Evolutionary conservation across 1,140 invertebrate genomes (phyloP), one percentile per base, ranked within the genome.

Genomic region (Pseudoatta argentina): DNA sequence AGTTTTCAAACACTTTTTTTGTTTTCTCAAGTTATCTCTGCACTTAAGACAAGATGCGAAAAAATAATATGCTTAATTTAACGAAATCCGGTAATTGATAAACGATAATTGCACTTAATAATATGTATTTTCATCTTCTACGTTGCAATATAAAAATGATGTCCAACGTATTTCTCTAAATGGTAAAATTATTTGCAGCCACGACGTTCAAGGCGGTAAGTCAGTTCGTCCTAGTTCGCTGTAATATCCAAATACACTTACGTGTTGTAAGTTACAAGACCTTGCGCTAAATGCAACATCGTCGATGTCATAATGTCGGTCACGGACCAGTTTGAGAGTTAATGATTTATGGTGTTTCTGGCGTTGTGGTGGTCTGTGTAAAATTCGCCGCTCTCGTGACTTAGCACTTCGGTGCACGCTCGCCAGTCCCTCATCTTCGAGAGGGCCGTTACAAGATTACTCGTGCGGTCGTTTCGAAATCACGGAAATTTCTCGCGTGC

Each of bases 291-390:
- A 44, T 83, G 79, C 79, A 83, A 73, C 55, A 8, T 61, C 55
- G 79, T 39, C 27, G 69, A 75, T 83, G 79, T 73, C 69, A 73
- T 75, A 75, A 73, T 61, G 55, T 73, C 67, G 67, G 79, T 55
- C 69, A 81, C 51, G 18, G 79, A 82, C 67, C 71, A 83, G 55
- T 83, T 73, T 34, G 79, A 51, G 55, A 83, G 69, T 73, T 61
- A 83, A 75, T 83, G 79, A 83, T 83, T 83, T 73, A 83, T 83
- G 69, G 55, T n/a, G 79, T 73, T 51, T 61, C 69, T 61, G 69
- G 55, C 55, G 69, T 73, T 82, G 77, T 24, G 39, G 39, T 48
- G 27, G 53, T n/a, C 39, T 51, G 69, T 51, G 55, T 51, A 83
- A 83, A 83, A 83, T 83, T 83, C 67, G 53, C 21, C 24, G 34